These are phyloP conservation scores for Lepidostoma basale DNA, from an alignment of 1,140 invertebrate species.

Conservation along the genomic window DNA sequence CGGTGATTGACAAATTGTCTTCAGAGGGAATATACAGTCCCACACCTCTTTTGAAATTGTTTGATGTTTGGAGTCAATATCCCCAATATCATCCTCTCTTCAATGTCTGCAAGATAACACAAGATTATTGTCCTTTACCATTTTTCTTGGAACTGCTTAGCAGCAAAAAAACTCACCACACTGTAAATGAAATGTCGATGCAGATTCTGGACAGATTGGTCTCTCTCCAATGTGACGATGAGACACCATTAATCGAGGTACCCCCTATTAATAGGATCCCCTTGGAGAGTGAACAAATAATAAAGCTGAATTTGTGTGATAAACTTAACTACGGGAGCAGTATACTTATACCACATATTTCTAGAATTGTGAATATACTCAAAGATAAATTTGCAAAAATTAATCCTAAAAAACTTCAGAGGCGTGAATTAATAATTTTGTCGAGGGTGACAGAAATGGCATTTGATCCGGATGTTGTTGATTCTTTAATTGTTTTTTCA, in stretches of 20 bases:
- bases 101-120: constrained; percentile 63
- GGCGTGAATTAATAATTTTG: constrained; percentile 78
- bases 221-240: constrained; percentile 66
- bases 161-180: constrained; percentile 67
- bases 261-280: constrained; percentile 51
- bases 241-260: constrained; percentile 51
- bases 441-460: constrained; percentile 79
- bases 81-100: constrained; percentile 77
- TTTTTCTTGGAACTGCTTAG: constrained; percentile 73
- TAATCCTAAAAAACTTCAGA: constrained; percentile 64
- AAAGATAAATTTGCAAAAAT: constrained; percentile 66
- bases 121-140: constrained; percentile 63
- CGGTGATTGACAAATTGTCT: constrained; percentile 75
- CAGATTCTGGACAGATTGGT: constrained; percentile 82
- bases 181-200: constrained; percentile 74
- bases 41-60: constrained; percentile 79
- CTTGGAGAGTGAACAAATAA: constrained; percentile 45
- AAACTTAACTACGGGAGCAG: constrained; percentile 74
- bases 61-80: constrained; percentile 77
- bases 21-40: constrained; percentile 84
- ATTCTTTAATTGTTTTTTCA: constrained; percentile 71
- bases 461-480: constrained; percentile 67
- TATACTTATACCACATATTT: constrained; percentile 76
- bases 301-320: constrained; percentile 50
- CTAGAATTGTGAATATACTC: constrained; percentile 73